phyloP scores from a whole-genome alignment of 2,888 invertebrate genomes.

The Eupsilia transversa region DNA sequence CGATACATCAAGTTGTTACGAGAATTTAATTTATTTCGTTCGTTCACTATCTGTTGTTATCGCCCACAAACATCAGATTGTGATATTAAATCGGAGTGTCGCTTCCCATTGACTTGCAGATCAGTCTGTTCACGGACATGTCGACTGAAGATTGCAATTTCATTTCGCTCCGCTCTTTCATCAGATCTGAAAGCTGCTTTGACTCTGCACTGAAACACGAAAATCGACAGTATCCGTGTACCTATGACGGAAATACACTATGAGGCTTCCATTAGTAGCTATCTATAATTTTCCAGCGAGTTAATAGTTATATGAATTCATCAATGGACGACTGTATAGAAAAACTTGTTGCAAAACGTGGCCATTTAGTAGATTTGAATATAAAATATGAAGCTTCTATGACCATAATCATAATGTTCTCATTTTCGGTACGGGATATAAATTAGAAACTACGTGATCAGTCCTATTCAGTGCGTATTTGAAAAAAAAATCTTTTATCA shows the following conservation, averaged over 20 bases:
- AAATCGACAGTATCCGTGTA: conserved; percentile 19
- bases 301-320: not conserved
- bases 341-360: not conserved
- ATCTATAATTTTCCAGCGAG: not conserved
- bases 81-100: conserved; percentile 42
- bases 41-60: conserved; percentile 9
- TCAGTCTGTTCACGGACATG: conserved; percentile 40
- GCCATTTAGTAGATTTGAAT: not conserved
- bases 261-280: not conserved
- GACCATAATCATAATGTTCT: not conserved
- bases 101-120: conserved; percentile 61
- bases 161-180: conserved; percentile 45
- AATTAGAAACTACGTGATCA: not conserved
- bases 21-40: conserved; percentile 7
- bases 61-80: conserved; percentile 17
- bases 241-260: not conserved
- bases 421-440: not conserved
- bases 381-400: not conserved
- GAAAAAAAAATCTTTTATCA: not conserved
- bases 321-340: not conserved
- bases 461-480: not conserved
- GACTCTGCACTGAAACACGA: conserved; percentile 21
- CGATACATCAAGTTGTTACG: not conserved
- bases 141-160: conserved; percentile 52
- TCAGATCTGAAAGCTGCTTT: conserved; percentile 45